These are phyloP conservation scores for Rhagonycha fulva DNA, from an alignment of 2,888 invertebrate species.

Conservation along the genomic window DNA sequence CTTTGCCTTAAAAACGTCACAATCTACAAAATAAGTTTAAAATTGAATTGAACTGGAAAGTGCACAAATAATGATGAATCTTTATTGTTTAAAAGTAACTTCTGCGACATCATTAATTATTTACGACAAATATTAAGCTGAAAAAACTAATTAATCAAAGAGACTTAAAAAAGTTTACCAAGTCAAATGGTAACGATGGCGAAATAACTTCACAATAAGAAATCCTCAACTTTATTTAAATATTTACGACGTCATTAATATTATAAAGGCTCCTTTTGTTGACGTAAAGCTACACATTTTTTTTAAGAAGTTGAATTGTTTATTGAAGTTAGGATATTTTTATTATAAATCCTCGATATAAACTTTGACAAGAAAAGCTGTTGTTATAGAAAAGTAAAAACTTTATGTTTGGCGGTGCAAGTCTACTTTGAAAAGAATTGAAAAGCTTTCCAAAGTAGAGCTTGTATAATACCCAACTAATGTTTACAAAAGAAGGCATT, in stretches of 20 bases:
- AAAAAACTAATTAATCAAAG: neutral
- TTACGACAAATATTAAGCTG: neutral
- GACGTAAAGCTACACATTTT: neutral
- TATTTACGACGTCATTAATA: neutral
- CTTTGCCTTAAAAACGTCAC: neutral
- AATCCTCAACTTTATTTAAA: neutral
- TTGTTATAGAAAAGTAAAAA: slow-evolving; percentile 19
- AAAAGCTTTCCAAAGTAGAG: slow-evolving; percentile 16
- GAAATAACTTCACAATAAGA: neutral
- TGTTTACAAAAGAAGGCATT: slow-evolving; percentile 16
- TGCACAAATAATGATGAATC: neutral
- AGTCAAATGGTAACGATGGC: neutral
- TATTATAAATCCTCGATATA: slow-evolving; percentile 14
- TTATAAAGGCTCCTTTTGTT: neutral
- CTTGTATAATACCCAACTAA: slow-evolving; percentile 20
- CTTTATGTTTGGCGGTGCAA: slow-evolving; percentile 11
- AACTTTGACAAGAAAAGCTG: slow-evolving; percentile 15
- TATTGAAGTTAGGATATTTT: slow-evolving; percentile 1
- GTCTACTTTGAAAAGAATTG: slow-evolving; percentile 15
- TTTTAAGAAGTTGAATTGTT: neutral
- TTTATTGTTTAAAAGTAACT: neutral
- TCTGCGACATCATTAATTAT: neutral
- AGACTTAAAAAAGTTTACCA: neutral
- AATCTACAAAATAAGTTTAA: neutral
- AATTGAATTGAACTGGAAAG: no score